phyloP scores from a whole-genome alignment of 2,888 invertebrate genomes.

The Platypus cylindrus region DNA sequence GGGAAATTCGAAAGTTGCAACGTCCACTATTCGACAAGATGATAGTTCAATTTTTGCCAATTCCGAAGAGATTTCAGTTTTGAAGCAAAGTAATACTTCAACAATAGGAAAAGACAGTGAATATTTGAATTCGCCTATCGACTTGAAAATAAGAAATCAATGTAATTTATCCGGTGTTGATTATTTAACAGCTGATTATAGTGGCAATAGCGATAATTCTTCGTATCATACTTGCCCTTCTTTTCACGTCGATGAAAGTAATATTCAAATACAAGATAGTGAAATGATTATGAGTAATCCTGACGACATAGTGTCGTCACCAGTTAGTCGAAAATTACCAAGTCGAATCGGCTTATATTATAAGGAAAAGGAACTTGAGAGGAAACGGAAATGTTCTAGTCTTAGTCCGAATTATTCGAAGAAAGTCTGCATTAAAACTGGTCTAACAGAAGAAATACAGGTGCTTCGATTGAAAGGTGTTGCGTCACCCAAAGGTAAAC shows the following conservation, averaged over 20 bases:
- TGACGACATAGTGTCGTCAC: slow-evolving; percentile 26
- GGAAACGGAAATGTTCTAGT: slow-evolving; percentile 30
- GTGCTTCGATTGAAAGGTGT: slow-evolving; percentile 27
- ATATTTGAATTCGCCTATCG: slow-evolving; percentile 3
- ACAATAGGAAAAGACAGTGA: slow-evolving; percentile 13
- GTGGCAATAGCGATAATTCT: slow-evolving; percentile 20
- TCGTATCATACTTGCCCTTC: slow-evolving; percentile 33
- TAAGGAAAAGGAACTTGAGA: slow-evolving; percentile 21
- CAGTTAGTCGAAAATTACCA: slow-evolving; percentile 28
- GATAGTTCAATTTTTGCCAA: slow-evolving; percentile 17
- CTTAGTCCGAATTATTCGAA: slow-evolving; percentile 25
- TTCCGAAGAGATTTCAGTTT: slow-evolving; percentile 12
- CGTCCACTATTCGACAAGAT: slow-evolving; percentile 9
- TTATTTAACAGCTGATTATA: slow-evolving; percentile 24
- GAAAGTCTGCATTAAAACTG: slow-evolving; percentile 30
- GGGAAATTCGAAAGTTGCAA: slow-evolving; percentile 35
- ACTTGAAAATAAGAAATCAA: slow-evolving; percentile 5
- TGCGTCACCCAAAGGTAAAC: slow-evolving; percentile 32
- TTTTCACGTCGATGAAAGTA: slow-evolving; percentile 4
- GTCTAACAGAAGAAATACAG: slow-evolving; percentile 34
- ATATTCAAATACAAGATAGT: slow-evolving; percentile 20
- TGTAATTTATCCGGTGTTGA: slow-evolving; percentile 47
- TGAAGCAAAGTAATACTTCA: slow-evolving; percentile 11
- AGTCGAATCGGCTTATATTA: slow-evolving; percentile 26
- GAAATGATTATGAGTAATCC: slow-evolving; percentile 22